phyloP scores from a whole-genome alignment of 2,888 invertebrate genomes.

The Diploptera punctata region DNA sequence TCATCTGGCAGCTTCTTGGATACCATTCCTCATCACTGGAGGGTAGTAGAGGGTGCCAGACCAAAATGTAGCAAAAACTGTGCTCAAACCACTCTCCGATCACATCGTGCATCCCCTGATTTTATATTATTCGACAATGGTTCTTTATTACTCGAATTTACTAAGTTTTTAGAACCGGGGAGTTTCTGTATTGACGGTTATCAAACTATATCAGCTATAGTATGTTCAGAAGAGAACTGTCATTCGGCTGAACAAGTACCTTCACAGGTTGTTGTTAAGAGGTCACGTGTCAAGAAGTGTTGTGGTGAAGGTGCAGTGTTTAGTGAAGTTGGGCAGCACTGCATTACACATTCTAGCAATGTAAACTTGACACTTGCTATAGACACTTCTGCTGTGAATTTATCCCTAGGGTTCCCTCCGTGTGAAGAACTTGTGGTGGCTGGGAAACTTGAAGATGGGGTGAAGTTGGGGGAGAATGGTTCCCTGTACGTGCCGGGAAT shows the following conservation, averaged over 20 bases:
- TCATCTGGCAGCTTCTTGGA: conserved; percentile 54
- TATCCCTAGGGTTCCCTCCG: conserved; percentile 36
- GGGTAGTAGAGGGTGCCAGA: conserved; percentile 49
- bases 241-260: background rate
- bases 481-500: conserved; percentile 25
- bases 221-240: conserved; percentile 58
- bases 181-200: conserved; percentile 75
- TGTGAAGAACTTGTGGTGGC: conserved; percentile 33
- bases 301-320: conserved; percentile 71
- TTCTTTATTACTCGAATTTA: conserved; percentile 62
- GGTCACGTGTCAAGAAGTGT: conserved; percentile 65
- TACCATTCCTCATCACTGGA: conserved; percentile 61
- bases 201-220: conserved; percentile 67
- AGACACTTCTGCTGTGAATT: conserved; percentile 55
- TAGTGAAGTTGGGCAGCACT: conserved; percentile 60
- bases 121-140: conserved; percentile 72
- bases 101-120: conserved; percentile 29
- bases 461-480: conserved; percentile 12
- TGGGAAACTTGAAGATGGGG: background rate
- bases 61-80: conserved; percentile 57
- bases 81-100: background rate
- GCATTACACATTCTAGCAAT: conserved; percentile 39
- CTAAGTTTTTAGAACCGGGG: conserved; percentile 58
- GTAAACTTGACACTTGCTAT: conserved; percentile 57
- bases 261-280: background rate